Evolutionary conservation across 2,797 vertebrate genomes (phyloP), one percentile per base, ranked within the genome.

Genomic region (Pseudomugil gertrudae): DNA sequence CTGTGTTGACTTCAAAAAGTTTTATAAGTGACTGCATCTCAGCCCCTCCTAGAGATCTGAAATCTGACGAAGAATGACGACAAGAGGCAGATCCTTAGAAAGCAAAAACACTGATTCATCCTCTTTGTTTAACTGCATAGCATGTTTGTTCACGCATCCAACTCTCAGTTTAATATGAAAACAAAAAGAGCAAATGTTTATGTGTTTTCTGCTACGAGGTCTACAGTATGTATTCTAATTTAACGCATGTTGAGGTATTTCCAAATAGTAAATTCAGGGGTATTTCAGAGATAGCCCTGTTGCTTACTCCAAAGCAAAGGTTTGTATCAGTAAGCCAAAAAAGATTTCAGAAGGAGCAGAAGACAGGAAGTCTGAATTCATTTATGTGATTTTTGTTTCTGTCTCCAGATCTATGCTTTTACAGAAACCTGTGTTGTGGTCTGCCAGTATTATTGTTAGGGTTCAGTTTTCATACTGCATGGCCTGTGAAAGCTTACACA

Each of bases 1-100:
- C 17, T 23, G 8, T 30, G 27, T 19, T 56, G 38, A 45, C 35
- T 59, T 51, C 23, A 33, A 19, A 47, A 27, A 50, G 26, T 32
- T 69, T 62, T 21, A n/a, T 36, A 15, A 58, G 32, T 45, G 55
- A 71, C 29, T 29, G 26, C 9, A 65, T 69, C 36, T 35, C 24
- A 30, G 57, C 15, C 43, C 1, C 1, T 36, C 1, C 7, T 43
- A 52, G 29, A 69, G 63, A 40, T 64, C 55, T 27, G 1, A 57
- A 14, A 62, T 63, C 21, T n/a, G 6, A 67, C 2, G 26, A 29
- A 62, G 60, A 50, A 61, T 29, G 21, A 63, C 60, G 38, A 62
- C 30, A 21, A 48, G 8, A 58, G 15, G 5, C 27, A 72, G n/a
- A 26, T 36, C 26, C 19, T 35, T 35, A 72, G 13, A 74, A 57